Evolutionary conservation across 1,140 invertebrate genomes (phyloP), one percentile per base, ranked within the genome.

Genomic region (Penaeus vannamei): DNA sequence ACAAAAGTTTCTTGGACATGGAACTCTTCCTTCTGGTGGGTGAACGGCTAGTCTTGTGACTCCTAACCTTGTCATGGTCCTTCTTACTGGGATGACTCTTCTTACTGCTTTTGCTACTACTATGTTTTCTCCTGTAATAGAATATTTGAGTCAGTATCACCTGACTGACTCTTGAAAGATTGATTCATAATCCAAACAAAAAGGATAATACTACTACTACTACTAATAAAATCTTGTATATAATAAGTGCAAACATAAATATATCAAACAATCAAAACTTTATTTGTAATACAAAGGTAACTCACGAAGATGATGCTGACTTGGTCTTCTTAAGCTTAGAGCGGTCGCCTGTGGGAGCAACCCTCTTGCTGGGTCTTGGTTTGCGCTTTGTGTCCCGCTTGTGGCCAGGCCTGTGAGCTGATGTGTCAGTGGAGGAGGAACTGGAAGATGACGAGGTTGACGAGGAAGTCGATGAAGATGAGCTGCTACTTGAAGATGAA

Each of bases 301-400:
- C 86, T 87, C 46, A 87, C 86, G 79, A 82, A 8, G 86, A 87
- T 17, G 86, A 87, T 36, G 86, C 80, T 42, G 79, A 82, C 46
- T 87, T 87, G 20, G 62, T 87, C 60, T 87, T 87, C 77, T 87
- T 87, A 42, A 87, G 60, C 20, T 87, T 87, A 3, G 61, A 81
- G 4, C 86, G 60, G 59, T 87, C 86, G 59, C 62, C 81, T 29
- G 53, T 69, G 1, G 86, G 69, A 1, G 79, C 60, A 20, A 87
- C 22, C 53, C 86, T 80, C n/a, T 87, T 87, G 42, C 77, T 69
- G 14, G 79, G 77, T 32, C 72, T 77, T 10, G 86, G 81, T 61
- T 82, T 87, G 32, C 86, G 64, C 29, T 87, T 87, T 3, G 29
- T 32, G 19, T 87, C 86, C 17, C 80, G 79, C 66, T 87, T 87